phyloP scores from a whole-genome alignment of 2,113 vertebrate species.

The Ivindomyrus marchei region DNA sequence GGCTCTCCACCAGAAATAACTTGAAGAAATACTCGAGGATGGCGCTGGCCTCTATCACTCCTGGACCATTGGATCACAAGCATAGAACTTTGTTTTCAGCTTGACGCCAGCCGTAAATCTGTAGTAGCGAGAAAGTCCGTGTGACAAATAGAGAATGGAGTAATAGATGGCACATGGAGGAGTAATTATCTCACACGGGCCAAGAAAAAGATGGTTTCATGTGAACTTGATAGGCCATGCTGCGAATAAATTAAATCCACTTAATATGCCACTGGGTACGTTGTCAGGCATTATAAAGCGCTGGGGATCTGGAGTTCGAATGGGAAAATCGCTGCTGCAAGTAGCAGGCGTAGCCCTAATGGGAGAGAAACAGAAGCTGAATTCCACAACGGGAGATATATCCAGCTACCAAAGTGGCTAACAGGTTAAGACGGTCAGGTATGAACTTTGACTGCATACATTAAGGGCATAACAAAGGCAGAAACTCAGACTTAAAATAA shows the following conservation, averaged over 20 bases:
- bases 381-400: not conserved
- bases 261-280: not conserved
- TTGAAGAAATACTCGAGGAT: not conserved
- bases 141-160: not conserved
- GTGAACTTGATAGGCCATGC: not conserved
- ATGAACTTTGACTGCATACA: not conserved
- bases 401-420: not conserved
- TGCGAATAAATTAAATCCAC: not conserved
- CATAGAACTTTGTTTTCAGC: not conserved
- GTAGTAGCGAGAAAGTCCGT: not conserved
- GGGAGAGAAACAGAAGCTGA: not conserved
- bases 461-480: not conserved
- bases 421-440: not conserved
- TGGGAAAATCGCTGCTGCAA: not conserved
- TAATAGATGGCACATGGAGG: not conserved
- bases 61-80: not conserved
- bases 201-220: constrained; percentile 13
- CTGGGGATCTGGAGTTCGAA: not conserved
- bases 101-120: not conserved
- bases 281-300: not conserved
- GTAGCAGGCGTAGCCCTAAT: not conserved
- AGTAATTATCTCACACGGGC: not conserved
- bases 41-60: not conserved
- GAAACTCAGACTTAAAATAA: not conserved
- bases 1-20: not conserved